Evolutionary conservation across 2,113 vertebrate species (phyloP), one percentile per base, ranked within the genome.

Genomic region (Syngnathus floridae): DNA sequence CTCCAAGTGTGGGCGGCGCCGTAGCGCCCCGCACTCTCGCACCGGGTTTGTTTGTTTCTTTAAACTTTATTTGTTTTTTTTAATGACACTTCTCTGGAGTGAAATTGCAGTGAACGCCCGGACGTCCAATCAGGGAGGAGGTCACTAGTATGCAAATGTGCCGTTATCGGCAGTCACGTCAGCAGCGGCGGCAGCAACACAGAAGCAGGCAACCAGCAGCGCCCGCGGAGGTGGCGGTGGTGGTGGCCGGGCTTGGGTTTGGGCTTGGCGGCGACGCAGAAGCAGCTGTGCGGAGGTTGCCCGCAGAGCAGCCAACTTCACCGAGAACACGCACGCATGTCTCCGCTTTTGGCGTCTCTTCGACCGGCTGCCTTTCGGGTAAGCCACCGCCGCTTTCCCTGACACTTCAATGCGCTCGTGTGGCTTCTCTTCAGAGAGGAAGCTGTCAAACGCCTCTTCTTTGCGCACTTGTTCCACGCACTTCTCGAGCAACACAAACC

Each of bases 241-340:
- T 35, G 40, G 61, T 31, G 54, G 54, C 54, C 54, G 54, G 22
- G 26, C 26, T 55, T 31, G 12, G 54, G 12, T 21, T 54, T 26
- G 11, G 54, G 54, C 26, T 55, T 55, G 52, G 52, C 49, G 49
- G 49, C 49, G 49, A 52, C 17, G 36, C 37, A 60, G 57, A 37
- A 90, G 81, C 82, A 71, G 86, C 88, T 80, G 89, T n/a, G 82
- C 81, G 61, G 82, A 78, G 87, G 83, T 90, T 86, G 86, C 88
- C 80, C 87, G 90, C 81, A 86, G 78, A 78, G 81, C 82, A 88
- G 78, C 76, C 40, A 91, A 91, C 82, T 90, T 91, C 81, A 77
- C 76, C 74, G 77, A 80, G 72, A 78, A 80, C 72, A 71, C 65
- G 75, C 72, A 64, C 59, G 51, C 60, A 11, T 40, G 51, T 8